A percentile compares a stretch with the other conserved stretches of the same genome.
Conservation (phyloP, 2,113 vertebrate species). For the Otocyon megalotis region DNA sequence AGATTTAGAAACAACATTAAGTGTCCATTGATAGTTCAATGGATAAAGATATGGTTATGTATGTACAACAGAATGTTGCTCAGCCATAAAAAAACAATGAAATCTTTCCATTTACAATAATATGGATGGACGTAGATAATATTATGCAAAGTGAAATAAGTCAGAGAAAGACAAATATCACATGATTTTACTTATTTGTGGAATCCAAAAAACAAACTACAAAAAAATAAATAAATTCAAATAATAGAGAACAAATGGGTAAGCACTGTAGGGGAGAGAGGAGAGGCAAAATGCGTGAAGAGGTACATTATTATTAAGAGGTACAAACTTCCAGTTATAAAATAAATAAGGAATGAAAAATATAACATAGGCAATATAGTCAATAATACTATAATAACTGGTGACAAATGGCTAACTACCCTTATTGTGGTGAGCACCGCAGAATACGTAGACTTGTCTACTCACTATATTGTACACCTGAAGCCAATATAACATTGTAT, state of each 20-base stretch:
- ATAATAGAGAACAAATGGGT: not conserved
- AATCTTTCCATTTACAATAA: not conserved
- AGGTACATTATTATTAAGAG: not conserved
- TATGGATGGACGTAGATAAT: not conserved
- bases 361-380: not conserved
- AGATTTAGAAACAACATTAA: not conserved
- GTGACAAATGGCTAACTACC: not conserved
- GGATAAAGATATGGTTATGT: not conserved
- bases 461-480: not conserved
- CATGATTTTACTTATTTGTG: not conserved
- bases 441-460: not conserved
- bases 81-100: not conserved
- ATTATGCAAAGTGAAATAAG: not conserved
- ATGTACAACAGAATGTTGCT: not conserved
- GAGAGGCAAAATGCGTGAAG: not conserved
- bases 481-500: not conserved
- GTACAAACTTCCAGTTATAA: not conserved
- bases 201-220: not conserved
- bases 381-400: not conserved
- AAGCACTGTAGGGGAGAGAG: not conserved
- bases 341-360: not conserved
- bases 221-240: not conserved
- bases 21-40: not conserved
- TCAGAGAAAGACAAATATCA: not conserved
- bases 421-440: not conserved